Conservation (phyloP, 2,888 invertebrate species). For the Periphyllus acericola region DNA sequence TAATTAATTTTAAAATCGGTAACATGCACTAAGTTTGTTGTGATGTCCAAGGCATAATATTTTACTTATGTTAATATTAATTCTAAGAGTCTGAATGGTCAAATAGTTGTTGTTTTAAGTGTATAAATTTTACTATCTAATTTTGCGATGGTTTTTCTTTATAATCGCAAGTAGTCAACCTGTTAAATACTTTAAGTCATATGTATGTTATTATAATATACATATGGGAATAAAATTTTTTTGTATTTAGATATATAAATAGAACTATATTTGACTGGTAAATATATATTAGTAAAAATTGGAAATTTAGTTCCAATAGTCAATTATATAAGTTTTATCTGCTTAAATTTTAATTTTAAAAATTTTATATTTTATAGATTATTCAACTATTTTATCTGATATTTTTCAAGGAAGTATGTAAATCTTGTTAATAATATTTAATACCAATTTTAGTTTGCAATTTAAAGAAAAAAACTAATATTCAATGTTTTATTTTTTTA, state of each 20-base stretch:
- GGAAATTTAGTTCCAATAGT: constrained; percentile 23
- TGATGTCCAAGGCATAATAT: constrained; percentile 7
- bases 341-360: constrained; percentile 2
- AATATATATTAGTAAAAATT: background rate
- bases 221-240: background rate
- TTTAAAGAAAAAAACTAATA: background rate
- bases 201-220: background rate
- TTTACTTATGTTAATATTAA: background rate
- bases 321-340: constrained; percentile 19
- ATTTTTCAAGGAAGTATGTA: constrained; percentile 39
- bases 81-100: constrained; percentile 38
- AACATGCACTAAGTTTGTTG: constrained; percentile 13
- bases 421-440: constrained; percentile 1
- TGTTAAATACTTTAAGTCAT: background rate
- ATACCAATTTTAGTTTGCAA: background rate
- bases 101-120: background rate
- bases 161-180: background rate
- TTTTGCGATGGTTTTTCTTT: background rate
- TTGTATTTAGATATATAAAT: background rate
- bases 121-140: background rate
- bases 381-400: background rate
- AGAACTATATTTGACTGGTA: background rate
- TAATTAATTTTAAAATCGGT: constrained; percentile 47
- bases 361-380: background rate
- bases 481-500: background rate